These are phyloP conservation scores for Julus scanicus DNA, from an alignment of 2,888 invertebrate species.

Conservation along the genomic window DNA sequence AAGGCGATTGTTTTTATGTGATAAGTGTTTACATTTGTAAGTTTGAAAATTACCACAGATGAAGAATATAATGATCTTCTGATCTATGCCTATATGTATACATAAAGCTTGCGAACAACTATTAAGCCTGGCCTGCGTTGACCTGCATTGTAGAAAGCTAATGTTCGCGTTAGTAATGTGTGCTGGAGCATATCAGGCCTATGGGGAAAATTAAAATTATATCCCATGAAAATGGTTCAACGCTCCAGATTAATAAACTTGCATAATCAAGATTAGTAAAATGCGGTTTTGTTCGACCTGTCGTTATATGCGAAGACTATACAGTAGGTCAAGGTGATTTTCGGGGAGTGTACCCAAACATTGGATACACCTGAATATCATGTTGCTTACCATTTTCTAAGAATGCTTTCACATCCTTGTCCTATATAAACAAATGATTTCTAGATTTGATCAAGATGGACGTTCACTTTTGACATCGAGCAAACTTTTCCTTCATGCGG, in stretches of 20 bases:
- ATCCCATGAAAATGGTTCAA: background rate
- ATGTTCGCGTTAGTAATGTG: background rate
- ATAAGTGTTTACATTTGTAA: background rate
- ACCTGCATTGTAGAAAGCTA: background rate
- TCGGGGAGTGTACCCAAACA: background rate
- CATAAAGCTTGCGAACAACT: background rate
- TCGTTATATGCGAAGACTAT: background rate
- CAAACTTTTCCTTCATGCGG: background rate
- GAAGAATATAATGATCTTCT: background rate
- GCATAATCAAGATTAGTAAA: slow-evolving; percentile 13
- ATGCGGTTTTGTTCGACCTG: slow-evolving; percentile 21
- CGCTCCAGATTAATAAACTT: background rate
- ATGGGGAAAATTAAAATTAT: background rate
- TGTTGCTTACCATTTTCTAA: background rate
- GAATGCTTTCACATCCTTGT: slow-evolving; percentile 23
- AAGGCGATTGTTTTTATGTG: background rate
- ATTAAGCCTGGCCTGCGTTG: background rate
- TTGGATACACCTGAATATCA: background rate
- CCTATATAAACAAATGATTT: background rate
- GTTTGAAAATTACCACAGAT: background rate
- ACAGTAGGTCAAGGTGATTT: background rate
- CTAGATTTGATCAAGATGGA: background rate
- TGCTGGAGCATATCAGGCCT: background rate
- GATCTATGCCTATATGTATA: too few relatives aligned
- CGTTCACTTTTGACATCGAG: background rate